Evolutionary conservation across 2,797 vertebrate genomes (phyloP).

Genomic region (Falco rusticolus): DNA sequence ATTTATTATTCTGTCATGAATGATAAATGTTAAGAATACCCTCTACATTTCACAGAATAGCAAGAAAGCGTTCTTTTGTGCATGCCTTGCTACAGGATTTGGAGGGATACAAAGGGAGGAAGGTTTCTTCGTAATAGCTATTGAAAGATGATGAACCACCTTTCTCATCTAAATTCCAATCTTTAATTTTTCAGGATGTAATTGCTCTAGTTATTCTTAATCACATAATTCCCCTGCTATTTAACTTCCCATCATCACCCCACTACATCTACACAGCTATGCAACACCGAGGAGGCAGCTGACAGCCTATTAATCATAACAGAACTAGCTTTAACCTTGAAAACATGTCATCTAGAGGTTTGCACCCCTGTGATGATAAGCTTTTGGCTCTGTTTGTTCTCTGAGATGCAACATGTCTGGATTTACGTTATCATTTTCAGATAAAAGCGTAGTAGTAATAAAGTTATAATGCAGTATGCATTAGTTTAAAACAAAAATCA

Average conservation of each 20-base stretch:
- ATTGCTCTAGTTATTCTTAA: not conserved
- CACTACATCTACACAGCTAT: not conserved
- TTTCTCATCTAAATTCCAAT: conserved; percentile 19
- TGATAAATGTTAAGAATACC: conserved; percentile 23
- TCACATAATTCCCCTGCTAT: not conserved
- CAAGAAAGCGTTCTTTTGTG: not conserved
- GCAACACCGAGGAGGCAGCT: not conserved
- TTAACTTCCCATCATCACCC: not conserved
- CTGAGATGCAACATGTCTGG: not conserved
- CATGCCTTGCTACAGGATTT: not conserved
- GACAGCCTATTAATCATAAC: not conserved
- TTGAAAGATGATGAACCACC: not conserved
- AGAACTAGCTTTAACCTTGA: not conserved
- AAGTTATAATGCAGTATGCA: not conserved
- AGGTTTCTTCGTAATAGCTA: not conserved
- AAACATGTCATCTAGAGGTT: not conserved
- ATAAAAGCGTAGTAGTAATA: not conserved
- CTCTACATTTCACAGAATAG: not conserved
- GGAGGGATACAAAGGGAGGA: not conserved
- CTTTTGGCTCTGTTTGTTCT: not conserved
- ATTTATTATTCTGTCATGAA: conserved; percentile 53
- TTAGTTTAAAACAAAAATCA: not conserved
- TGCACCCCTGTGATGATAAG: not conserved
- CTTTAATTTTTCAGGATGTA: conserved; percentile 10
- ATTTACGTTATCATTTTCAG: not conserved